These are phyloP conservation scores for Cydia splendana DNA, from an alignment of 1,140 invertebrate genomes.

Conservation along the genomic window DNA sequence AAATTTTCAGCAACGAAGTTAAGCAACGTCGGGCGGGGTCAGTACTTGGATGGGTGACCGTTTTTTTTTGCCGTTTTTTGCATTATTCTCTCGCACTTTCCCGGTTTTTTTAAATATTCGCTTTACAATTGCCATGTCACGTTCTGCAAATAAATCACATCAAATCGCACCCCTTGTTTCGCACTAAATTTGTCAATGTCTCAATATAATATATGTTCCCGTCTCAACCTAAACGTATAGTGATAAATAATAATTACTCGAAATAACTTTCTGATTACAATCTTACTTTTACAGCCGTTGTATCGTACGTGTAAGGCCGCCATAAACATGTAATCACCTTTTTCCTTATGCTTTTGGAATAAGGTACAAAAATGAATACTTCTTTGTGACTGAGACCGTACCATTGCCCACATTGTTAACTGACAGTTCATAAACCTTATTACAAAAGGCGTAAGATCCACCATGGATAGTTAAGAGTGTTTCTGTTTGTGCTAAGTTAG, in stretches of 20 bases:
- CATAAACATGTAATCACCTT: not conserved
- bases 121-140: not conserved
- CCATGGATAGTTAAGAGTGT: too few species aligned
- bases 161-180: not conserved
- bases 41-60: too few species aligned
- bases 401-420: too few species aligned
- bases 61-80: too few species aligned
- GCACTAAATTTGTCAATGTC: constrained; percentile 7
- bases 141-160: not conserved
- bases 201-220: constrained; percentile 9
- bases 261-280: constrained; percentile 1
- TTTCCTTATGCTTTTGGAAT: not conserved
- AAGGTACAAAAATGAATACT: not conserved
- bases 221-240: constrained; percentile 1
- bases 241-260: constrained; percentile 25
- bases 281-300: not conserved
- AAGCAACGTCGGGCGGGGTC: too few species aligned
- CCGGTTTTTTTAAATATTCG: not conserved
- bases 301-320: not conserved
- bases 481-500: too few species aligned
- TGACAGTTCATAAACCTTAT: too few species aligned
- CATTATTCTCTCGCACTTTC: too few species aligned
- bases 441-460: too few species aligned
- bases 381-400: too few species aligned
- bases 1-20: too few species aligned